Percentiles rank a stretch among this genome's conserved stretches.
phyloP scores from a whole-genome alignment of 2,797 vertebrate species.

The Ceryle rudis region DNA sequence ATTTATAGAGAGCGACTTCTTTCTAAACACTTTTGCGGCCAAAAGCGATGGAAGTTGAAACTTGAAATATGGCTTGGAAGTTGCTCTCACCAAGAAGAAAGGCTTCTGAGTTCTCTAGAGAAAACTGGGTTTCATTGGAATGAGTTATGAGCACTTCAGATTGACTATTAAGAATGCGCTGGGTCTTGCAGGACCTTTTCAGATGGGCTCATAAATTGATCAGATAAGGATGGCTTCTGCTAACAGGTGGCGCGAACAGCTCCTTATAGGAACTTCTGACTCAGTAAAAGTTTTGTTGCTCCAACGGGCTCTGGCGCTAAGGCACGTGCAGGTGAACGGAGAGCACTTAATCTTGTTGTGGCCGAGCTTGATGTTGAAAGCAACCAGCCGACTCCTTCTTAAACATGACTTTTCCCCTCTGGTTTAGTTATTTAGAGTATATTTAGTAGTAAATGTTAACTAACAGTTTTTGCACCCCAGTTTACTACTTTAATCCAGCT shows the following conservation, averaged over 20 bases:
- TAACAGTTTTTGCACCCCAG: background rate
- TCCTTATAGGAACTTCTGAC: background rate
- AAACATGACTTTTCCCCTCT: background rate
- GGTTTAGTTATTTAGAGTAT: background rate
- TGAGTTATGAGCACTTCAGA: conserved; percentile 40
- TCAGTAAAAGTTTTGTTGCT: background rate
- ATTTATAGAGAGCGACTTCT: background rate
- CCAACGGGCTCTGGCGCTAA: background rate
- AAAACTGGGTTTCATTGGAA: conserved; percentile 1
- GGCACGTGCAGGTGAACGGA: background rate
- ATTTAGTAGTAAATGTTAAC: background rate
- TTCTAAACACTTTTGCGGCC: background rate
- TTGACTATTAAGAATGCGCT: background rate
- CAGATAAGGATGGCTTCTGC: background rate
- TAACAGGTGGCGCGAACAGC: background rate
- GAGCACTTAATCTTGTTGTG: background rate
- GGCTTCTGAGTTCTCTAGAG: background rate
- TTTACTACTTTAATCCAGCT: background rate
- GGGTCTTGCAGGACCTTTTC: conserved; percentile 9
- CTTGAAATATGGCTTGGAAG: conserved; percentile 16
- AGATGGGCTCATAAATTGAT: background rate
- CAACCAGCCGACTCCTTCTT: background rate
- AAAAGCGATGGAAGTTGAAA: background rate
- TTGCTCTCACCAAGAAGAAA: conserved; percentile 12
- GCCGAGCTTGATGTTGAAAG: background rate